Conservation (phyloP, 2,797 vertebrate genomes). For the Todus mexicanus region DNA sequence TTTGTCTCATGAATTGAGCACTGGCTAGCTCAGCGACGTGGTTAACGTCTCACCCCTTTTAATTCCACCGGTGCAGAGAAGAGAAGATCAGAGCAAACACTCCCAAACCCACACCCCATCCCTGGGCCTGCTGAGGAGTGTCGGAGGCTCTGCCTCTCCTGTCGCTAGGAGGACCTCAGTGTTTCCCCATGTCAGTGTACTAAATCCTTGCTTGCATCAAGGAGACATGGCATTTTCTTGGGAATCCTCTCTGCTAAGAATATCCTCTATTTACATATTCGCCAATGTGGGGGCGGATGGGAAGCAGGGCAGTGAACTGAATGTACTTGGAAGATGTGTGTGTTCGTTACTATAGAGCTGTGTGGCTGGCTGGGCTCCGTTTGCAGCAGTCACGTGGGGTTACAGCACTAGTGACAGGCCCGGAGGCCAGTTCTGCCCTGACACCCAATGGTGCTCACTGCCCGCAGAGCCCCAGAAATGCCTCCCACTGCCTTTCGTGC, state of each 20-base stretch:
- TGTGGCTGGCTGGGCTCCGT: neutral
- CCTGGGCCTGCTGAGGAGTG: neutral
- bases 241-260: conserved; percentile 66
- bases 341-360: conserved; percentile 15
- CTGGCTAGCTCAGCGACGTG: neutral
- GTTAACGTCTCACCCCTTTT: neutral
- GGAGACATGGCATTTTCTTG: conserved; percentile 51
- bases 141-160: rapidly evolving
- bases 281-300: neutral
- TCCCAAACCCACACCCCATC: neutral
- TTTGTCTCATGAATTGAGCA: neutral
- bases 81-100: neutral
- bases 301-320: conserved; percentile 47
- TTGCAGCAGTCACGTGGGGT: neutral
- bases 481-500: rapidly evolving
- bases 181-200: neutral
- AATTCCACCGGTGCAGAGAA: neutral
- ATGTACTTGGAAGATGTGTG: conserved; percentile 54
- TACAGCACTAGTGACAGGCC: neutral
- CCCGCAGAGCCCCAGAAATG: neutral
- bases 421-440: rapidly evolving
- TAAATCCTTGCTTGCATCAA: conserved; percentile 42
- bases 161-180: neutral
- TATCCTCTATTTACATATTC: conserved; percentile 57
- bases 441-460: rapidly evolving